Conservation (phyloP, 2,888 invertebrate species). For the Adelognathus sp. region DNA sequence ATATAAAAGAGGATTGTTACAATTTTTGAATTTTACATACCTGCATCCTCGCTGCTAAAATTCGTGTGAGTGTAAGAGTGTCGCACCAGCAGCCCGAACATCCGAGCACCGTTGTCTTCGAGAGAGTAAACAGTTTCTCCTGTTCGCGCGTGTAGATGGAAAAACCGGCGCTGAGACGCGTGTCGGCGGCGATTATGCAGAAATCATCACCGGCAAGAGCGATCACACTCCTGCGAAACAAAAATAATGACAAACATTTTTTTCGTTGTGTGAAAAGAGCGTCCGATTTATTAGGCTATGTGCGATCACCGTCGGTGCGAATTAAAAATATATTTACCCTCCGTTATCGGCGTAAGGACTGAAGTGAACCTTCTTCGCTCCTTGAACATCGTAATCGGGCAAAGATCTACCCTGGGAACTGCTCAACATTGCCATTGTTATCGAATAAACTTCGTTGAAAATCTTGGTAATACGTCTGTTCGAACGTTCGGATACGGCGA, state of each 20-base stretch:
- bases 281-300: conserved; percentile 36
- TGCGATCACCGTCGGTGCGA: neutral
- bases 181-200: conserved; percentile 97
- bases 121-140: conserved; percentile 92
- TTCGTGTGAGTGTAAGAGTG: conserved; percentile 93
- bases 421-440: conserved; percentile 70
- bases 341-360: conserved; percentile 90
- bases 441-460: neutral
- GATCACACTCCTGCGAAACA: conserved; percentile 97
- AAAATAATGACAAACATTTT: too few relatives aligned
- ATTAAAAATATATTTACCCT: conserved; percentile 83
- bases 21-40: conserved; percentile 72
- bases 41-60: conserved; percentile 93
- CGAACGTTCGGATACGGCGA: neutral
- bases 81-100: conserved; percentile 99
- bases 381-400: conserved; percentile 80
- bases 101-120: conserved; percentile 93
- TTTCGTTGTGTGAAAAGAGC: too few relatives aligned
- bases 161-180: conserved; percentile 95
- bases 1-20: neutral
- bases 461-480: neutral
- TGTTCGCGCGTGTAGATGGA: conserved; percentile 94
- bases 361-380: conserved; percentile 82
- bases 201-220: conserved; percentile 98
- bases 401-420: conserved; percentile 81